Conservation (phyloP, 2,888 invertebrate species). For the Paralinhomoeus sp. region DNA sequence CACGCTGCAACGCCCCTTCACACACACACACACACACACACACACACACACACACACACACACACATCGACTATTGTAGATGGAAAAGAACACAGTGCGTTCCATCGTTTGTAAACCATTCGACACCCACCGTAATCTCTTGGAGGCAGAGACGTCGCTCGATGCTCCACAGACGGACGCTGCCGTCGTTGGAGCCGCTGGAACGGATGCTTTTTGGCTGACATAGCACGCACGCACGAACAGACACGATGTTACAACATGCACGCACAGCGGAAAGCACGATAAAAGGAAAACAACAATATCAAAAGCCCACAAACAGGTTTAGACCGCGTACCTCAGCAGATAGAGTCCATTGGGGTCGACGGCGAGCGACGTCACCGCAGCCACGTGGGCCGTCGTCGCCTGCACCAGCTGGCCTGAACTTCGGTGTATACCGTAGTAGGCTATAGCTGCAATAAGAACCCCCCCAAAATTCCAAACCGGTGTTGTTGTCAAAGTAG, state of each 20-base stretch:
- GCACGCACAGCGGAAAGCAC: no score
- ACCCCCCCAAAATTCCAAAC: conserved; percentile 16
- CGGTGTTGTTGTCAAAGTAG: conserved; percentile 77
- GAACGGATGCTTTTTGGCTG: no score
- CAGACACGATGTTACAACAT: no score
- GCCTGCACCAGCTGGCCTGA: conserved; percentile 79
- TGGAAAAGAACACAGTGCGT: no score
- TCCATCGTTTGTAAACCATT: background rate
- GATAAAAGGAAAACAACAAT: no score
- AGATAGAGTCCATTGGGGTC: conserved; percentile 96
- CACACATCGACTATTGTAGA: no score
- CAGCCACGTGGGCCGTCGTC: conserved; percentile 96
- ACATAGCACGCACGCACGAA: no score
- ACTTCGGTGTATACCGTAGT: conserved; percentile 7
- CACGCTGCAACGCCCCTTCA: no score
- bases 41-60: no score
- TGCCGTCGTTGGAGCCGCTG: conserved; percentile 39
- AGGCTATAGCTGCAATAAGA: background rate
- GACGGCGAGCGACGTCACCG: conserved; percentile 86
- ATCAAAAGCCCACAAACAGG: no score
- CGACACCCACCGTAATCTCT: conserved; percentile 7
- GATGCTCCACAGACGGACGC: conserved; percentile 38
- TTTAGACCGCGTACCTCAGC: no score
- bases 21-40: no score
- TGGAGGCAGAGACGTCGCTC: conserved; percentile 96